phyloP scores from a whole-genome alignment of 1,140 invertebrate genomes.

The Mercenaria mercenaria region DNA sequence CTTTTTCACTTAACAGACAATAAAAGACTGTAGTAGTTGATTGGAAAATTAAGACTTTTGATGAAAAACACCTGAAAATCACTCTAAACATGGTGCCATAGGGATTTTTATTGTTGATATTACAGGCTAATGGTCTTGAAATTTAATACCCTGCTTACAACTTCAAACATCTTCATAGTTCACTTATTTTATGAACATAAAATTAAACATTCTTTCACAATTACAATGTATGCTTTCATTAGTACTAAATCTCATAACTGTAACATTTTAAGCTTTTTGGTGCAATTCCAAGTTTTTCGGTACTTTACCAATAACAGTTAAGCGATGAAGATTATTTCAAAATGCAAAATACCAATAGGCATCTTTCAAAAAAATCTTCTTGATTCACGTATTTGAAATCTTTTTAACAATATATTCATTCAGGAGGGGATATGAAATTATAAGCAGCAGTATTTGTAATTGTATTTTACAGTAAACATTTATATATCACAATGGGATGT shows the following conservation, averaged over 20 bases:
- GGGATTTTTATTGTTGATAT: background rate
- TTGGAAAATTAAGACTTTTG: background rate
- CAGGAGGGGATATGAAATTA: too few relatives aligned
- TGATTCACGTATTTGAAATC: too few relatives aligned
- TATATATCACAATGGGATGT: too few relatives aligned
- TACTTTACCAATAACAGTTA: background rate
- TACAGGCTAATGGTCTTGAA: background rate
- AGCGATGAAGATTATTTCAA: background rate
- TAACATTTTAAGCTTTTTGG: conserved; percentile 27
- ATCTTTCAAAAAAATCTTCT: too few relatives aligned
- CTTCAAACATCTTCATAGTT: background rate
- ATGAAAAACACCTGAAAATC: background rate
- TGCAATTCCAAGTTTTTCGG: conserved; percentile 18
- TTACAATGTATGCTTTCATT: conserved; percentile 9
- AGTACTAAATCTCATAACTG: background rate
- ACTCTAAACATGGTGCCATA: background rate
- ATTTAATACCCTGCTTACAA: background rate
- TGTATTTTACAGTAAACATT: too few relatives aligned
- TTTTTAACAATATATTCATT: too few relatives aligned
- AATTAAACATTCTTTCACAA: background rate
- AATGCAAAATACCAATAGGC: background rate
- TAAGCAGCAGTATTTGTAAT: too few relatives aligned
- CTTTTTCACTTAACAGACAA: background rate
- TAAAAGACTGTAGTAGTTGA: background rate
- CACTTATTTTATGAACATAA: background rate